Conservation (phyloP, 2,113 vertebrate genomes). For the Phoxinus phoxinus region DNA sequence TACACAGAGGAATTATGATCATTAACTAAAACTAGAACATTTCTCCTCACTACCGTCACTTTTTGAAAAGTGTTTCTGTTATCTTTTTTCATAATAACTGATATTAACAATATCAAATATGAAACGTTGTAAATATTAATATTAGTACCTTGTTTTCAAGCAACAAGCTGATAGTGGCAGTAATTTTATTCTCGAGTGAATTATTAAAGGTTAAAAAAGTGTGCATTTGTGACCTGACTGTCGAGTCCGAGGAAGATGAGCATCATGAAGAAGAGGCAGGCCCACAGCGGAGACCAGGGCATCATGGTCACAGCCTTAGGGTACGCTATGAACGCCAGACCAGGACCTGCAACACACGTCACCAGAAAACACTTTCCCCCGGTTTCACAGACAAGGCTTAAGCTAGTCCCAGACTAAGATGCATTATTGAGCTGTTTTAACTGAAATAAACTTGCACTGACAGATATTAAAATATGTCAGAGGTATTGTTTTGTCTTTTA, state of each 20-base stretch:
- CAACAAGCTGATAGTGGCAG: background rate
- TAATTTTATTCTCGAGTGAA: background rate
- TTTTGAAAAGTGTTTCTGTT: background rate
- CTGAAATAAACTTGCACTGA: too few species aligned
- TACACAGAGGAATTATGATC: slow-evolving; percentile 60
- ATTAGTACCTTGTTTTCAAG: too few species aligned
- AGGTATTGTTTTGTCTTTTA: too few species aligned
- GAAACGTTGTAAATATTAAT: background rate
- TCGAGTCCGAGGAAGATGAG: slow-evolving; percentile 98
- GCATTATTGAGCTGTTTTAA: too few species aligned
- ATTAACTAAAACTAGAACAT: background rate
- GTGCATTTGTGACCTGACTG: slow-evolving; percentile 85
- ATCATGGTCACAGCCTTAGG: slow-evolving; percentile 99
- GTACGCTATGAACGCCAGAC: slow-evolving; percentile 97
- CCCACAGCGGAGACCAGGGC: slow-evolving; percentile 96
- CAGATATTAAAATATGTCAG: too few species aligned
- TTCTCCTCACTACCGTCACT: background rate
- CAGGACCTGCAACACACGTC: slow-evolving; percentile 83
- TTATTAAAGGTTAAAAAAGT: background rate
- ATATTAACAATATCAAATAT: background rate
- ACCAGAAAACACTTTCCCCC: too few species aligned
- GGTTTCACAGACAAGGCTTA: too few species aligned
- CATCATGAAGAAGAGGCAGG: slow-evolving; percentile 98
- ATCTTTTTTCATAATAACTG: background rate
- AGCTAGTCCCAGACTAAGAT: too few species aligned